Percentiles rank a stretch among this genome's conserved stretches.
Evolutionary conservation across 2,888 invertebrate genomes (phyloP).

Genomic region (Belgica antarctica): DNA sequence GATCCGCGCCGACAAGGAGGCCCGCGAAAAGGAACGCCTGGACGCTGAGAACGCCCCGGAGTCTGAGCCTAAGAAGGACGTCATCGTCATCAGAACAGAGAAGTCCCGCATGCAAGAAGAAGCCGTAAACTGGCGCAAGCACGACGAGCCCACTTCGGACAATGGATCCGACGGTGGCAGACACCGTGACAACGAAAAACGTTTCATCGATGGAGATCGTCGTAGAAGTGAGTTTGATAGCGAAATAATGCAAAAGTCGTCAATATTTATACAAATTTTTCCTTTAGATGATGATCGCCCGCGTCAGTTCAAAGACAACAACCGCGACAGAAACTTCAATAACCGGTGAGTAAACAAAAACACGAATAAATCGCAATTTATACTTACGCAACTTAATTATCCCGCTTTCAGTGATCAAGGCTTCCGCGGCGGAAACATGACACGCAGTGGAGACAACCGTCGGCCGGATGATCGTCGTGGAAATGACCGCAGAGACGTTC

Average conservation of each 20-base stretch:
- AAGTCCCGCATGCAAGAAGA: constrained; percentile 26
- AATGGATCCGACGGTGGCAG: constrained; percentile 16
- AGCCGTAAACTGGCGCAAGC: constrained; percentile 32
- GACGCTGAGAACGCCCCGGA: constrained; percentile 5
- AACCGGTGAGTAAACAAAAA: constrained; percentile 24
- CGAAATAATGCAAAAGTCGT: not conserved
- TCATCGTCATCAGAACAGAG: constrained; percentile 37
- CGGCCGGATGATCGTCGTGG: constrained; percentile 41
- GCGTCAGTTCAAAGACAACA: constrained; percentile 29
- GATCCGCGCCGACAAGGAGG: constrained; percentile 48
- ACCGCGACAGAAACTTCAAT: constrained; percentile 15
- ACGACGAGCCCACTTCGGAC: constrained; percentile 20
- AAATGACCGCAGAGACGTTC: constrained; percentile 16
- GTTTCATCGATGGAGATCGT: not conserved
- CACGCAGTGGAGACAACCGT: constrained; percentile 3
- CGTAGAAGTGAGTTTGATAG: not conserved
- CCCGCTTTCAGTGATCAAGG: not conserved
- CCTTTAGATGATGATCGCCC: constrained; percentile 37
- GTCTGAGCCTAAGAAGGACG: constrained; percentile 22
- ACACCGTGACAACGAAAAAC: constrained; percentile 8
- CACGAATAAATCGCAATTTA: too few relatives aligned
- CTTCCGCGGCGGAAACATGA: constrained; percentile 16
- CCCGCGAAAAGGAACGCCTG: constrained; percentile 21
- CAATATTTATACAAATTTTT: not conserved
- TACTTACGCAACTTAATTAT: not conserved